These are phyloP conservation scores for Drosophila kanekoi DNA, from an alignment of 2,888 invertebrate genomes.

Conservation along the genomic window DNA sequence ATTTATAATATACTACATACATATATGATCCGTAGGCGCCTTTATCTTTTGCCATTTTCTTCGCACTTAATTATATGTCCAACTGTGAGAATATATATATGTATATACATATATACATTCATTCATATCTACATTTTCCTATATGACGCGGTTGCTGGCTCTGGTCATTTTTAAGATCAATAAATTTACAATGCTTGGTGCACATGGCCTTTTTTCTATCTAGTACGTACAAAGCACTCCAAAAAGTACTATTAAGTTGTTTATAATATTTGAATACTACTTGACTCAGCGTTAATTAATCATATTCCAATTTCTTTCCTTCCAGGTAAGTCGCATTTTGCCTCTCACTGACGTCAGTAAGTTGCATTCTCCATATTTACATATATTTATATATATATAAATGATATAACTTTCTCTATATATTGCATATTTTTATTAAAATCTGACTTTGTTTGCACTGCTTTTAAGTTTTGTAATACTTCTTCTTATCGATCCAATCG, in stretches of 20 bases:
- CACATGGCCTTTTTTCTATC: constrained; percentile 11
- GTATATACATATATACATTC: constrained; percentile 9
- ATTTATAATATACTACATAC: constrained; percentile 16
- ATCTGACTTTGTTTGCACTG: constrained; percentile 12
- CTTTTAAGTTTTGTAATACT: constrained; percentile 20
- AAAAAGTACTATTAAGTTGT: neutral
- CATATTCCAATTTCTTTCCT: constrained; percentile 44
- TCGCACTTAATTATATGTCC: constrained; percentile 70
- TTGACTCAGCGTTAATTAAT: constrained; percentile 58
- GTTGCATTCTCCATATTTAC: constrained; percentile 27
- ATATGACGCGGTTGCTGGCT: constrained; percentile 46
- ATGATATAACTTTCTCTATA: neutral
- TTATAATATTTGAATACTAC: constrained; percentile 10
- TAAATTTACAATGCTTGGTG: constrained; percentile 15
- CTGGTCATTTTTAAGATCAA: constrained; percentile 10
- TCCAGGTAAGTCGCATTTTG: constrained; percentile 58
- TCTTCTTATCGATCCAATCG: constrained; percentile 39
- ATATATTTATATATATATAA: neutral
- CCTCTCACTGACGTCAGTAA: constrained; percentile 44
- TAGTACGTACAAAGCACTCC: constrained; percentile 9
- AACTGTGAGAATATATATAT: constrained; percentile 26
- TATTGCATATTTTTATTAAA: neutral
- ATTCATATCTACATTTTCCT: constrained; percentile 14
- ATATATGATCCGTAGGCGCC: constrained; percentile 1
- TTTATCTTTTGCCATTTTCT: constrained; percentile 31